Evolutionary conservation across 2,888 invertebrate genomes (phyloP).

Genomic region (Zhuqinia jingwanae): DNA sequence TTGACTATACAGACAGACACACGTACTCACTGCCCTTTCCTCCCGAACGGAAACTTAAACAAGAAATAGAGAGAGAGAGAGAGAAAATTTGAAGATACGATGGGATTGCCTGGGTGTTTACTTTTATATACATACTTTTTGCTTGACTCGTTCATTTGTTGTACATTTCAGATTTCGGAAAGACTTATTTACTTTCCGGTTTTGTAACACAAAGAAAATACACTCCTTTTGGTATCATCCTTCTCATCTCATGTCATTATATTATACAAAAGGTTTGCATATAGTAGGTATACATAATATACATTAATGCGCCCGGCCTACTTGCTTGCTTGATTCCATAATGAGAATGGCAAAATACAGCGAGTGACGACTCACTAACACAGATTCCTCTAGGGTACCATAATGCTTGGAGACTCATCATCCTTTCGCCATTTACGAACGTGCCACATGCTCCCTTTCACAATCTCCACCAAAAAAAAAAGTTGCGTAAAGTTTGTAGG

Average conservation of each 20-base stretch:
- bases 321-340: slow-evolving; percentile 29
- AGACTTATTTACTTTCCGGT: slow-evolving; percentile 48
- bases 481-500: slow-evolving; percentile 60
- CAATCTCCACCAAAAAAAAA: slow-evolving; percentile 62
- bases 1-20: no score
- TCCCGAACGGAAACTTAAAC: background rate
- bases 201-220: slow-evolving; percentile 32
- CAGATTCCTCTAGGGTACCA: slow-evolving; percentile 69
- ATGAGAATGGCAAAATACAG: slow-evolving; percentile 42
- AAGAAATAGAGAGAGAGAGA: background rate
- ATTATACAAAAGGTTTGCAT: no score
- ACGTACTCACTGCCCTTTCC: no score
- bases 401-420: slow-evolving; percentile 68
- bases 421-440: slow-evolving; percentile 70
- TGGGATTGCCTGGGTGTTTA: background rate
- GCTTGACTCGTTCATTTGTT: slow-evolving; percentile 1
- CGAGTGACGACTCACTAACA: slow-evolving; percentile 42
- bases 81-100: background rate
- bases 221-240: background rate
- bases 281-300: no score
- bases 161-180: slow-evolving; percentile 3
- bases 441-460: slow-evolving; percentile 71
- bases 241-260: background rate
- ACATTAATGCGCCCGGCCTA: no score
- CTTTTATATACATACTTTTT: background rate